Evolutionary conservation across 2,113 vertebrate genomes (phyloP).

Genomic region (Zootoca vivipara): DNA sequence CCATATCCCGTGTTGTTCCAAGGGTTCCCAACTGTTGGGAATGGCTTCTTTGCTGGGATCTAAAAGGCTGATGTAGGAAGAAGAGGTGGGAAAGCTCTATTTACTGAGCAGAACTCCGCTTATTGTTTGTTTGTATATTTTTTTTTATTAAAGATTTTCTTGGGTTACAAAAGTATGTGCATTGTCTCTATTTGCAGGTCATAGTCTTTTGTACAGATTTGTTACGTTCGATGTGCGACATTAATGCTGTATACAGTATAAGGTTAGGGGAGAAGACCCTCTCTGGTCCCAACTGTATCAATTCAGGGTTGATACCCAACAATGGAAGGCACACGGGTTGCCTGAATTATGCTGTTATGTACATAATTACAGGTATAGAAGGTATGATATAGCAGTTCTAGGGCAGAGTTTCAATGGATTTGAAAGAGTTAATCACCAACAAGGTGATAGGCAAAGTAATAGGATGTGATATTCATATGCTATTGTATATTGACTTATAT

Average conservation of each 20-base stretch:
- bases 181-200: too few relatives aligned
- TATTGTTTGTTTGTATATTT: too few relatives aligned
- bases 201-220: too few relatives aligned
- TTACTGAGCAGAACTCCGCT: too few relatives aligned
- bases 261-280: not conserved
- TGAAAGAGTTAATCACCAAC: not conserved
- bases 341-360: not conserved
- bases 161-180: too few relatives aligned
- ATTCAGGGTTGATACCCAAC: not conserved
- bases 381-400: not conserved
- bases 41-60: not conserved
- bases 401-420: not conserved
- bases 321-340: not conserved
- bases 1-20: not conserved
- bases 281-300: not conserved
- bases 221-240: too few relatives aligned
- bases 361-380: not conserved
- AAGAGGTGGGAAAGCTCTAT: not conserved
- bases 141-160: not conserved
- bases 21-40: not conserved
- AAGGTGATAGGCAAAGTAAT: not conserved
- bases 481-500: not conserved
- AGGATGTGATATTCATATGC: not conserved
- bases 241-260: not conserved
- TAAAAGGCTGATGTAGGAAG: not conserved